These are phyloP conservation scores for Anhinga anhinga DNA, from an alignment of 2,113 vertebrate species.

Conservation along the genomic window DNA sequence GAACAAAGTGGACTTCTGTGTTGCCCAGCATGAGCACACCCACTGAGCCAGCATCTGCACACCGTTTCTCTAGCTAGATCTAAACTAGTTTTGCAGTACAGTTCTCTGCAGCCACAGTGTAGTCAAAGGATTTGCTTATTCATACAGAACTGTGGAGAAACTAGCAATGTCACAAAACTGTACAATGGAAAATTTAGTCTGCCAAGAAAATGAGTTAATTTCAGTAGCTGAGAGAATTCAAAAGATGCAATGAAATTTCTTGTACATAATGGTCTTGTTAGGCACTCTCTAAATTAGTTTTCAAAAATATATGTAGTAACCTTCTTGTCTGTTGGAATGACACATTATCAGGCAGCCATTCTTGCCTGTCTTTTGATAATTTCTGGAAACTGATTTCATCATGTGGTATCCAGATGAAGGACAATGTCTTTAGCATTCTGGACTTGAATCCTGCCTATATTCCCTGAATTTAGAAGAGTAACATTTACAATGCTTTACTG, in stretches of 20 bases:
- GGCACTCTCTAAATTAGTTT: neutral
- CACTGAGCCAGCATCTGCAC: neutral
- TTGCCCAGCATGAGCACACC: neutral
- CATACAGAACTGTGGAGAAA: neutral
- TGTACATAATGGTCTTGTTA: neutral
- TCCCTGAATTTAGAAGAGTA: neutral
- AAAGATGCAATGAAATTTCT: neutral
- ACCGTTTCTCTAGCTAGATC: neutral
- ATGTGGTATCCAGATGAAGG: neutral
- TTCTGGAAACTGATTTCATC: neutral
- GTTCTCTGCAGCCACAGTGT: neutral
- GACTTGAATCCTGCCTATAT: neutral
- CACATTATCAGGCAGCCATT: neutral
- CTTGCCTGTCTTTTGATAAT: neutral
- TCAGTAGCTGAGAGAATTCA: neutral
- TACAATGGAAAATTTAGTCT: neutral
- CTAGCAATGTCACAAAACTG: rapidly evolving
- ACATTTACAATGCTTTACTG: neutral
- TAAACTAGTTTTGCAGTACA: neutral
- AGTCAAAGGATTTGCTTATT: neutral
- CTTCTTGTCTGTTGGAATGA: neutral
- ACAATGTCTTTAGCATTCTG: neutral
- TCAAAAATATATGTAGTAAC: neutral
- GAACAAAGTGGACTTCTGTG: neutral
- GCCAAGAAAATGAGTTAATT: neutral